Conservation (phyloP, 2,888 invertebrate species). For the Eurytoma adleriae region DNA sequence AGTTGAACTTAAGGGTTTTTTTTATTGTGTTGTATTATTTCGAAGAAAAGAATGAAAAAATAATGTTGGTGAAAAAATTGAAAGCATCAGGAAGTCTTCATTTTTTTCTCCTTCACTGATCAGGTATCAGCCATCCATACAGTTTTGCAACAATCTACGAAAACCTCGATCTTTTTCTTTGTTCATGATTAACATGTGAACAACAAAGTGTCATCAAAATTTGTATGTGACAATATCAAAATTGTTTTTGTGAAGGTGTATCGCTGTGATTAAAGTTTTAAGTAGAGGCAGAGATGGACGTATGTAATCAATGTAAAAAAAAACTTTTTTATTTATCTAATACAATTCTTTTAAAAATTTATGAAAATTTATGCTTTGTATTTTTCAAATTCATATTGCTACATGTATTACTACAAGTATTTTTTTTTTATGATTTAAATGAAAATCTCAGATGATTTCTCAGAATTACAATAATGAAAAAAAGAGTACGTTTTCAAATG, state of each 20-base stretch:
- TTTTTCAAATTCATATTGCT: not conserved
- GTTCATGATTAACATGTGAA: slow-evolving; percentile 5
- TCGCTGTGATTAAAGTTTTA: slow-evolving; percentile 41
- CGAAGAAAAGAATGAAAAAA: slow-evolving; percentile 57
- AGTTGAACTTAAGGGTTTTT: slow-evolving; percentile 56
- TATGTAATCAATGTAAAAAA: slow-evolving; percentile 48
- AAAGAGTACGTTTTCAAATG: slow-evolving; percentile 25
- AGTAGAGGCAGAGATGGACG: slow-evolving; percentile 26
- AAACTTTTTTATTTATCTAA: slow-evolving; percentile 32
- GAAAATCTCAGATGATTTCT: not conserved
- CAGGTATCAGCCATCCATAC: not conserved
- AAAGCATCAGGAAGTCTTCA: slow-evolving; percentile 51
- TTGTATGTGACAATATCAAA: not conserved
- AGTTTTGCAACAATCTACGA: not conserved
- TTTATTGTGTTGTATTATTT: slow-evolving; percentile 58
- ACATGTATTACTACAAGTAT: not conserved
- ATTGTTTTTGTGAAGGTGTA: slow-evolving; percentile 32
- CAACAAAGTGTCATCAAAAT: slow-evolving; percentile 20
- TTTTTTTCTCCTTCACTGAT: slow-evolving; percentile 43
- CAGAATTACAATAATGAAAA: not conserved
- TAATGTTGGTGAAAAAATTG: slow-evolving; percentile 54
- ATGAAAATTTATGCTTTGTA: slow-evolving; percentile 15
- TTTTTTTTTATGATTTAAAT: not conserved
- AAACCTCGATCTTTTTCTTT: not conserved
- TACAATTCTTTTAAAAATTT: slow-evolving; percentile 33